Evolutionary conservation across 2,797 vertebrate species (phyloP).

Genomic region (Acropternis orthonyx): DNA sequence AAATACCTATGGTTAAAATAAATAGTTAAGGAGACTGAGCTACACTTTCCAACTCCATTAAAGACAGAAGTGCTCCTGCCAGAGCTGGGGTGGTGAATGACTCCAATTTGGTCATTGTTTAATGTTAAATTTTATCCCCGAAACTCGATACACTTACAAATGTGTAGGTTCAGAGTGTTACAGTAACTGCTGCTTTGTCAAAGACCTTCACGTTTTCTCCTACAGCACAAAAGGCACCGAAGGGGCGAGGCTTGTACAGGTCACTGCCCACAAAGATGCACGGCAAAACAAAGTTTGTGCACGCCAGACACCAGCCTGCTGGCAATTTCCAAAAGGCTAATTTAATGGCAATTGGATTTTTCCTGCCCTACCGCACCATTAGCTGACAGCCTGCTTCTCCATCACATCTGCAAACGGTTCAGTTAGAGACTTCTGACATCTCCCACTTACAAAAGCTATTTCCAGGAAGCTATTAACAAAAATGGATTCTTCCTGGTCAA

Average conservation of each 20-base stretch:
- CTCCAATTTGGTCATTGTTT: constrained; percentile 60
- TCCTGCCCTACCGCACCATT: constrained; percentile 77
- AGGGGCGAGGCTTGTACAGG: not conserved
- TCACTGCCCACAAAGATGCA: not conserved
- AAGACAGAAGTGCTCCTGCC: constrained; percentile 49
- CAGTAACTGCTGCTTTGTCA: constrained; percentile 44
- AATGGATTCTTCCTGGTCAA: constrained; percentile 82
- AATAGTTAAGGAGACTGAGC: constrained; percentile 72
- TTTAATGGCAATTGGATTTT: constrained; percentile 80
- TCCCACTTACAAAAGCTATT: constrained; percentile 78
- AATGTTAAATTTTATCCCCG: constrained; percentile 58
- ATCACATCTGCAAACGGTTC: constrained; percentile 88
- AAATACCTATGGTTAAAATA: constrained; percentile 73
- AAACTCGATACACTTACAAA: constrained; percentile 54
- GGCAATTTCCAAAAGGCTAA: constrained; percentile 79
- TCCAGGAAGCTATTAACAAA: constrained; percentile 85
- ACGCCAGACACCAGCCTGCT: constrained; percentile 59
- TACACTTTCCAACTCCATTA: constrained; percentile 61
- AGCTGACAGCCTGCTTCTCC: constrained; percentile 80
- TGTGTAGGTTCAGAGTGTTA: not conserved
- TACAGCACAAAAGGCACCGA: not conserved
- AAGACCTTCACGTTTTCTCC: constrained; percentile 42
- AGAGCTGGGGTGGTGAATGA: constrained; percentile 65
- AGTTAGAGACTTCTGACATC: constrained; percentile 76
- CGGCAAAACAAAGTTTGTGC: constrained; percentile 20